phyloP scores from a whole-genome alignment of 2,113 vertebrate species.

The Chiloscyllium plagiosum region DNA sequence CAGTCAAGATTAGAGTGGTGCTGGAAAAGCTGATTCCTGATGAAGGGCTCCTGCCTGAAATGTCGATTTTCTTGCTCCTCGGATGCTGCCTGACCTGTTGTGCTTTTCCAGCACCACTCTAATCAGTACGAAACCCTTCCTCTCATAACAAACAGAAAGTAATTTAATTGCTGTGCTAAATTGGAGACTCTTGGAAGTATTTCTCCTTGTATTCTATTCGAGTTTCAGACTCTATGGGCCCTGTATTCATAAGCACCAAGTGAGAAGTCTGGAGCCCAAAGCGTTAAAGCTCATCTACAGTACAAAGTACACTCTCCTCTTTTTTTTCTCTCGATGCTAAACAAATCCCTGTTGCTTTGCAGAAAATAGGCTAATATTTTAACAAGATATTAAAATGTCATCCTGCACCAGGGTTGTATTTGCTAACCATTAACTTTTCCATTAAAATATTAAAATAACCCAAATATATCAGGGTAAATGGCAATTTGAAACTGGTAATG shows the following conservation, averaged over 20 bases:
- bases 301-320: not conserved
- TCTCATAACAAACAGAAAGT: too few species aligned
- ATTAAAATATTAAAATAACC: constrained; percentile 39
- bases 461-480: constrained; percentile 37
- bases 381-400: constrained; percentile 38
- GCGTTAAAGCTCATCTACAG: not conserved
- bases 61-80: too few species aligned
- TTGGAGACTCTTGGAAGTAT: too few species aligned
- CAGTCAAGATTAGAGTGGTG: too few species aligned
- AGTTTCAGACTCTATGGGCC: not conserved
- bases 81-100: too few species aligned
- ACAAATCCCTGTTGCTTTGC: constrained; percentile 27
- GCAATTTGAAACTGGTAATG: constrained; percentile 36
- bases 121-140: too few species aligned
- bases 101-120: too few species aligned
- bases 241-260: not conserved
- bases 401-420: constrained; percentile 21
- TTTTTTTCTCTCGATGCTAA: not conserved
- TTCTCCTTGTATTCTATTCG: too few species aligned
- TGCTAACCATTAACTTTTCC: constrained; percentile 37
- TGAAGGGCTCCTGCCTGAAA: too few species aligned
- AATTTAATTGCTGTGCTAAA: not conserved
- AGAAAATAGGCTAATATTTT: constrained; percentile 36
- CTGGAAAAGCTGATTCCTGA: too few species aligned
- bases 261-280: not conserved